Evolutionary conservation across 2,797 vertebrate species (phyloP), one percentile per base, ranked within the genome.

Genomic region (Xenentodon cancila): DNA sequence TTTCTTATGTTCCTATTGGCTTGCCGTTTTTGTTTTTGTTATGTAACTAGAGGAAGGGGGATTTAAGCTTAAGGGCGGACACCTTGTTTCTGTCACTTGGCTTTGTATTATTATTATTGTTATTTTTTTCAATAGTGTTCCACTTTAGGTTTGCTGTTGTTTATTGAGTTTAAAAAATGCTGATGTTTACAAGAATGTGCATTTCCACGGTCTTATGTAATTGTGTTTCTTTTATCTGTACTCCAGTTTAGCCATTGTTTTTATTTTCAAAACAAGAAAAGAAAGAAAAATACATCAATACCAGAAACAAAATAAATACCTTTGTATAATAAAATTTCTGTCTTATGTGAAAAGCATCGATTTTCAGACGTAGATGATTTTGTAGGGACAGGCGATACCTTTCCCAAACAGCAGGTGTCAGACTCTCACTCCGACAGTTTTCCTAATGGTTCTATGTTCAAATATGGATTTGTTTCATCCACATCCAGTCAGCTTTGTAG

Each of bases 261-360:
- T 89, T 82, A 88, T 44, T 85, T 85, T 84, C 16, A 82, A 80
- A 44, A 53, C 53, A 87, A 84, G 81, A 37, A 64, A 65, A 59
- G 64, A 73, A 71, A 43, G 45, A 70, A 64, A 84, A 67, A 70
- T 9, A 65, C 53, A 84, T 84, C 49, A 67, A 74, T 87, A 86
- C 90, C 78, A 85, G 67, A 89, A 84, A 68, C 79, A 71, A 84
- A 88, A 90, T 88, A 91, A 90, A 90, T 57, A 73, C 57, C 82
- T 93, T 92, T 94, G 59, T 90, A 89, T 25, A 45, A 30, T 58
- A 32, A 59, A 40, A 40, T 64, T 63, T 71, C 8, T 75, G 6
- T 70, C 52, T 44, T 71, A 20, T 79, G 64, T 37, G 51, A 27
- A 25, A 30, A 9, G 5, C 13, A 46, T 9, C 8, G 0, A 16